These are phyloP conservation scores for Agriopis aurantiaria DNA, from an alignment of 2,888 invertebrate species.

Conservation along the genomic window DNA sequence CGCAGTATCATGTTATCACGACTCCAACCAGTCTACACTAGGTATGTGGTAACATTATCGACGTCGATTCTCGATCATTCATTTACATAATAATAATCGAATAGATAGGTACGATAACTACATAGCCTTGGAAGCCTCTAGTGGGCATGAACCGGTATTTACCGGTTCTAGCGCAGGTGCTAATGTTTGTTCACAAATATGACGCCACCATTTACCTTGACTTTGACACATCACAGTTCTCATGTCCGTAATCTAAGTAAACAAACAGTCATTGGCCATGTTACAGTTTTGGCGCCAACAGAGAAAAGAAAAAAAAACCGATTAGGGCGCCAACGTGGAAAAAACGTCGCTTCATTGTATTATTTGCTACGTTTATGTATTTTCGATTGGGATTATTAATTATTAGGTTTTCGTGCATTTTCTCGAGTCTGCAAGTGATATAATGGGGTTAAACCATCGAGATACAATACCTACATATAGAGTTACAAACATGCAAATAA, in stretches of 20 bases:
- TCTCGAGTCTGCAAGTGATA: no score
- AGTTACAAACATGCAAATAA: no score
- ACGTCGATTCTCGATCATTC: background rate
- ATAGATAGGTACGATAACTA: background rate
- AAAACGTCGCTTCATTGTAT: no score
- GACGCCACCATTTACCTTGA: slow-evolving; percentile 9
- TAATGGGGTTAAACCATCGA: no score
- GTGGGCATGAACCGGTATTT: slow-evolving; percentile 16
- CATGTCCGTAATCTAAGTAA: background rate
- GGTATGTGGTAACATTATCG: no score
- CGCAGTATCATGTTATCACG: slow-evolving; percentile 1
- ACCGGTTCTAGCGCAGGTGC: slow-evolving; percentile 12
- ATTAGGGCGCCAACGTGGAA: no score
- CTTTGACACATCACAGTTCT: slow-evolving; percentile 11
- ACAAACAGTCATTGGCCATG: background rate
- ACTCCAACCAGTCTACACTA: slow-evolving; percentile 1
- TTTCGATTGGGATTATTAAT: no score
- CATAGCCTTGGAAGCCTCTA: slow-evolving; percentile 4
- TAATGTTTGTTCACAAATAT: background rate
- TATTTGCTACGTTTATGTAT: no score
- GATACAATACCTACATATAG: no score
- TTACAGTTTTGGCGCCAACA: no score
- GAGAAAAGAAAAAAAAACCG: no score
- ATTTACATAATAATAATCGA: slow-evolving; percentile 7
- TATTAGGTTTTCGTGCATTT: no score